Evolutionary conservation across 1,140 invertebrate genomes (phyloP), one percentile per base, ranked within the genome.

Genomic region (Agrilus planipennis): DNA sequence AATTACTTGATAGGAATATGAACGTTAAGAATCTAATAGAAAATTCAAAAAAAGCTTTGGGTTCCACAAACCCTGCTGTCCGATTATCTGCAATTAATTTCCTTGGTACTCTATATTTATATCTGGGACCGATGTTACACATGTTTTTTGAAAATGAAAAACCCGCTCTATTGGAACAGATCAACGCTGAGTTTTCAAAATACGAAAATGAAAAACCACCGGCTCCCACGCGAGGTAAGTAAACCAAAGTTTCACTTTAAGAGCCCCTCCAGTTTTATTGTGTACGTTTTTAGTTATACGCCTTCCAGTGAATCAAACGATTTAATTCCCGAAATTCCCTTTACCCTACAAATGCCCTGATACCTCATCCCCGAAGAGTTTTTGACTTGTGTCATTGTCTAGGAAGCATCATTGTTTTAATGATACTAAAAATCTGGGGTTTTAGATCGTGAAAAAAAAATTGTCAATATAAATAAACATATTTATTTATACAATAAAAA

Each of bases 131-230:
- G 12, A 67, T 77, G 1, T 51, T 93, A 1, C 65, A 84, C 27
- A 70, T 75, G 42, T 84, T 86, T 54, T 89, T 92, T 52, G 88
- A 92, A 46, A 76, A 76, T 49, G 90, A 93, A 55, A 94, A 93
- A 54, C 72, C 86, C 5, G 77, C 84, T 0, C 61, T 92, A 0
- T 74, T 82, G 22, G 85, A 89, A 47, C 81, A 88, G 60, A 89
- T 94, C 38, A 81, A 87, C 58, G 71, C 81, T 12, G 89, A 93
- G 58, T 78, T 90, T 56, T 85, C 89, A 37, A 91, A 90, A 62
- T 72, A 78, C 47, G 69, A 70, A 10, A 81, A 82, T 12, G 73
- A 80, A 50, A 69, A 70, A 22, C 76, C 82, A 10, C 80, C 82
- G 1, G 68, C 71, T 3, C 83, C 89, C 1, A 76, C 69, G 3